Percentiles rank a stretch among this genome's conserved stretches.
Evolutionary conservation across 2,113 vertebrate species (phyloP).

Genomic region (Melospiza georgiana): DNA sequence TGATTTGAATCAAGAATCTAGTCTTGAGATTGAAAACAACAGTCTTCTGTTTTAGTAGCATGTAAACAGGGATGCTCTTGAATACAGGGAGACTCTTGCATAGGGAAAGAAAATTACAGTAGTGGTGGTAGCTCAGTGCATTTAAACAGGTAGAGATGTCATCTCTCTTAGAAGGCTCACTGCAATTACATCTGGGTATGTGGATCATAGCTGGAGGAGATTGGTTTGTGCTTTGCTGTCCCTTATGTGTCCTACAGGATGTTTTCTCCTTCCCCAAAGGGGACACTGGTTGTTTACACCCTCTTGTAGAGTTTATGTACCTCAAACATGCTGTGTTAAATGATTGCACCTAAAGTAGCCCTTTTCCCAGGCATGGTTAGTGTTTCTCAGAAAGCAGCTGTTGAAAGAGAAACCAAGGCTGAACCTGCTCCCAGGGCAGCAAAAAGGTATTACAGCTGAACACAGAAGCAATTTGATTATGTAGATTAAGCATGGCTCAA

Average conservation of each 20-base stretch:
- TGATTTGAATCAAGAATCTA: background rate
- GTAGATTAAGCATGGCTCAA: conserved; percentile 64
- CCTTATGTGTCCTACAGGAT: background rate
- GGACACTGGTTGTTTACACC: background rate
- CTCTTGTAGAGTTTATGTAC: background rate
- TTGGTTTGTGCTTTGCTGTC: background rate
- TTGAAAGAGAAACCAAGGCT: background rate
- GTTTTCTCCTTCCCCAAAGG: background rate
- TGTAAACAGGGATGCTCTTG: background rate
- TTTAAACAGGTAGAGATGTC: background rate
- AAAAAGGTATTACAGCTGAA: conserved; percentile 43
- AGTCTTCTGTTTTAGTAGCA: background rate
- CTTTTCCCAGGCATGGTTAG: background rate
- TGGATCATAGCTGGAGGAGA: background rate
- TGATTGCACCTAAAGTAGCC: background rate
- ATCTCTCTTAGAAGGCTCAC: background rate
- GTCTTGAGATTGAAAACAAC: background rate
- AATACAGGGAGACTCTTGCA: background rate
- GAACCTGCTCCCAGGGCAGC: conserved; percentile 36
- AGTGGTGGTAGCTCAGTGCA: background rate
- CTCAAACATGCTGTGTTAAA: background rate
- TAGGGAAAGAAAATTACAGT: background rate
- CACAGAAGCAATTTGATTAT: conserved; percentile 67
- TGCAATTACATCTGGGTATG: background rate
- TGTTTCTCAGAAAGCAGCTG: conserved; percentile 24